Percentiles rank a stretch among this genome's conserved stretches.
Evolutionary conservation across 2,888 invertebrate species (phyloP).

Genomic region (Xanthorhoe designata): DNA sequence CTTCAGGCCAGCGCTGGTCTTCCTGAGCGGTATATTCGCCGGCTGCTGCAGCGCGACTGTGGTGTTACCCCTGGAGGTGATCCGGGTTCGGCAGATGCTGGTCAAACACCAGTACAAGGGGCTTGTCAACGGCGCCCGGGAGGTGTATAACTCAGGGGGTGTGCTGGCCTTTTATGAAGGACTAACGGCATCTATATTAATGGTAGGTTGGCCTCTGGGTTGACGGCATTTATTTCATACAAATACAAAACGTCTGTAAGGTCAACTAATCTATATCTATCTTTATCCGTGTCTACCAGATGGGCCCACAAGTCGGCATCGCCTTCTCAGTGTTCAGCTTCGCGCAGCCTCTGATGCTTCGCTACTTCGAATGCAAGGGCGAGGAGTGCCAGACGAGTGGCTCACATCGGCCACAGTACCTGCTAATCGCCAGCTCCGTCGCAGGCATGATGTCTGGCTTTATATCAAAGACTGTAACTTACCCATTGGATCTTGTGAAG

Average conservation of each 20-base stretch:
- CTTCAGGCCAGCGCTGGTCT: conserved; percentile 51
- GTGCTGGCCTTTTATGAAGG: conserved; percentile 72
- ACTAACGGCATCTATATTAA: conserved; percentile 64
- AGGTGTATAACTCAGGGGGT: conserved; percentile 69
- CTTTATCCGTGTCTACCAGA: conserved; percentile 52
- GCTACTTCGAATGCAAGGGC: conserved; percentile 42
- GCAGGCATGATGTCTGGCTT: conserved; percentile 91
- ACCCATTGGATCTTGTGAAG: conserved; percentile 94
- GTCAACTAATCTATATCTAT: neutral
- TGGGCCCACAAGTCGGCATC: conserved; percentile 73
- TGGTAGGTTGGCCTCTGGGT: conserved; percentile 53
- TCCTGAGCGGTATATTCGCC: conserved; percentile 63
- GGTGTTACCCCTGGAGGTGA: conserved; percentile 70
- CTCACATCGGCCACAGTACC: conserved; percentile 50
- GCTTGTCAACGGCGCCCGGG: conserved; percentile 59
- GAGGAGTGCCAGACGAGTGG: conserved; percentile 26
- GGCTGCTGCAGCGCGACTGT: conserved; percentile 63
- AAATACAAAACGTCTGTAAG: neutral
- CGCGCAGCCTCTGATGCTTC: conserved; percentile 59
- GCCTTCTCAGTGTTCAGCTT: conserved; percentile 69
- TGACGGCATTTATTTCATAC: too few relatives aligned
- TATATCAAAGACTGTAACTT: conserved; percentile 91
- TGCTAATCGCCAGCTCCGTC: conserved; percentile 69
- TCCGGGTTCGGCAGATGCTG: conserved; percentile 74
- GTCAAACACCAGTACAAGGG: conserved; percentile 69